Conservation (phyloP, 2,888 invertebrate species). For the Trissonchulus latispiculum region DNA sequence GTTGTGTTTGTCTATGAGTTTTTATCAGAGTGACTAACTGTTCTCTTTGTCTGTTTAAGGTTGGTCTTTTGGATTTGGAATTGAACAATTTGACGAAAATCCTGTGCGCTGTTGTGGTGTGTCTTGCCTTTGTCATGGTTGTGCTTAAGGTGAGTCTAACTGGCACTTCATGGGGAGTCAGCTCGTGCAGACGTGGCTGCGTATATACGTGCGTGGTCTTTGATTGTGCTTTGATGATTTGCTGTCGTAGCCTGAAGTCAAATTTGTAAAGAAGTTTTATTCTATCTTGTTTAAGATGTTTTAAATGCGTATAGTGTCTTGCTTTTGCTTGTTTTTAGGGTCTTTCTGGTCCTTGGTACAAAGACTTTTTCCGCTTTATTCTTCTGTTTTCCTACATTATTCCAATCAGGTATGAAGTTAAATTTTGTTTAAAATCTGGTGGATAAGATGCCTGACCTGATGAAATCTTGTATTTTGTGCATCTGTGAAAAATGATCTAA, state of each 20-base stretch:
- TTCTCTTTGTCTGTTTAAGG: slow-evolving; percentile 34
- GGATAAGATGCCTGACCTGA: too few species aligned
- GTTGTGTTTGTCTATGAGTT: too few species aligned
- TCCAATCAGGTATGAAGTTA: slow-evolving; percentile 81
- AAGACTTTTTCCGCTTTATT: slow-evolving; percentile 90
- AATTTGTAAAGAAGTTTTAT: too few species aligned
- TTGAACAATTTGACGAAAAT: slow-evolving; percentile 93
- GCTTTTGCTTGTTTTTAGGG: slow-evolving; percentile 52
- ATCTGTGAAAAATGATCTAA: too few species aligned
- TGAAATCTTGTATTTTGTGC: too few species aligned
- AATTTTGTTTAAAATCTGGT: too few species aligned
- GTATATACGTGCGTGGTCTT: too few species aligned
- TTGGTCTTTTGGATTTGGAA: slow-evolving; percentile 81
- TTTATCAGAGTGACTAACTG: too few species aligned
- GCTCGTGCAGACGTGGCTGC: too few species aligned
- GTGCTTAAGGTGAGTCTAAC: slow-evolving; percentile 63
- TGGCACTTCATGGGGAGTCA: too few species aligned
- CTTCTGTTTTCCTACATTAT: slow-evolving; percentile 97
- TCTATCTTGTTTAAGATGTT: neutral
- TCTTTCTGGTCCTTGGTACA: slow-evolving; percentile 88
- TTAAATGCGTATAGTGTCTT: neutral
- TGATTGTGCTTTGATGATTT: too few species aligned
- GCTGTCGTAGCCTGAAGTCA: too few species aligned
- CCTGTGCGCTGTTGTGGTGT: slow-evolving; percentile 76
- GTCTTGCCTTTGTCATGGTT: slow-evolving; percentile 85